Conservation (phyloP, 2,797 vertebrate species). For the Linurgus olivaceus region DNA sequence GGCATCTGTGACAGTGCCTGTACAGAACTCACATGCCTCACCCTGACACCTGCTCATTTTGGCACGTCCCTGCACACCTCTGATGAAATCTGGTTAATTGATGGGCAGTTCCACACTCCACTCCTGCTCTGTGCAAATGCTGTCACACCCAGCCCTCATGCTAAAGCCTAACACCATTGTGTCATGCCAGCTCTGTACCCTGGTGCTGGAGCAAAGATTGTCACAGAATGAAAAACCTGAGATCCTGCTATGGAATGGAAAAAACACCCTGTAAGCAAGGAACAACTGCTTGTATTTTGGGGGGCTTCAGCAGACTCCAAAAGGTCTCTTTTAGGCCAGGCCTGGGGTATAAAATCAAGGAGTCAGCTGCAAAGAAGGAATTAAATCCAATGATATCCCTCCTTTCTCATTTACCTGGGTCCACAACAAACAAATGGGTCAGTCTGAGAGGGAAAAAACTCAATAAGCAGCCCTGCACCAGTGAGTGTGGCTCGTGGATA, state of each 20-base stretch:
- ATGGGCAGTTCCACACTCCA: accelerated
- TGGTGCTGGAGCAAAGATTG: background rate
- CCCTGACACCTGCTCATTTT: background rate
- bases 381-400: slow-evolving; percentile 8
- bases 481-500: background rate
- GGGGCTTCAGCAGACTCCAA: background rate
- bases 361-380: background rate
- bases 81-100: background rate
- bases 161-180: accelerated
- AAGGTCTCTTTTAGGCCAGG: background rate
- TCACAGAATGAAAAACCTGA: background rate
- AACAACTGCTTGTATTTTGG: background rate
- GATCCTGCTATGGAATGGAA: background rate
- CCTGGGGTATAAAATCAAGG: background rate
- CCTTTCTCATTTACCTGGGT: slow-evolving; percentile 46
- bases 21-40: background rate
- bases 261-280: background rate
- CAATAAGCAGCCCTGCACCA: slow-evolving; percentile 61
- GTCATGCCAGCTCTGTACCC: background rate
- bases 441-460: slow-evolving; percentile 61
- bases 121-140: background rate
- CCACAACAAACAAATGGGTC: slow-evolving; percentile 70
- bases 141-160: background rate
- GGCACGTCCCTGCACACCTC: background rate
- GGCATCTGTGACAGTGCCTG: background rate